These are phyloP conservation scores for Tenthredo notha DNA, from an alignment of 2,888 invertebrate species.

Conservation along the genomic window DNA sequence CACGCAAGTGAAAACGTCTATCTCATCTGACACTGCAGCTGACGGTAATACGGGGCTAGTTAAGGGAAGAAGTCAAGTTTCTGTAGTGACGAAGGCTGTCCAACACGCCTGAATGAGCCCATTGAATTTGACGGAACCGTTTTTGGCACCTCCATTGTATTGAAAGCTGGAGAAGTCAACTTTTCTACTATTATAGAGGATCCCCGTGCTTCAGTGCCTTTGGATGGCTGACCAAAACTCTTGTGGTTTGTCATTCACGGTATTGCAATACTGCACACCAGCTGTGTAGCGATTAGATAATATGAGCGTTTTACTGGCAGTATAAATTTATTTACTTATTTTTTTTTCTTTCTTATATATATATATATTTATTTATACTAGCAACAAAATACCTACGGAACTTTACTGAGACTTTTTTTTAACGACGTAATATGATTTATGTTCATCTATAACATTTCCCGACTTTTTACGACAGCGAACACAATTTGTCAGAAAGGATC, in stretches of 20 bases:
- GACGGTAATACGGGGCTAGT: slow-evolving; percentile 15
- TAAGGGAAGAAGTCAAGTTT: slow-evolving; percentile 22
- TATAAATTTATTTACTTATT: slow-evolving; percentile 29
- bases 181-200: slow-evolving; percentile 31
- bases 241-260: slow-evolving; percentile 21
- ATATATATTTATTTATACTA: slow-evolving; percentile 17
- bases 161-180: slow-evolving; percentile 41
- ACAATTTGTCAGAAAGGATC: not conserved
- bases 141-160: slow-evolving; percentile 24
- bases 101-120: slow-evolving; percentile 12
- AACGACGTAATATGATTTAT: slow-evolving; percentile 27
- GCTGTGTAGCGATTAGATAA: not conserved
- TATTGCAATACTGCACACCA: slow-evolving; percentile 26
- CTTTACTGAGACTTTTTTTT: not conserved
- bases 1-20: not conserved
- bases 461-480: slow-evolving; percentile 4
- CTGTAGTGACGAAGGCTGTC: not conserved
- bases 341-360: not conserved
- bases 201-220: not conserved
- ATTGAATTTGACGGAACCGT: slow-evolving; percentile 40
- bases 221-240: slow-evolving; percentile 22
- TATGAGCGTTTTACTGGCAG: not conserved
- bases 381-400: not conserved
- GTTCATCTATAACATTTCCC: not conserved
- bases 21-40: not conserved